Conservation (phyloP, 2,888 invertebrate species). For the Ophion ellenae region DNA sequence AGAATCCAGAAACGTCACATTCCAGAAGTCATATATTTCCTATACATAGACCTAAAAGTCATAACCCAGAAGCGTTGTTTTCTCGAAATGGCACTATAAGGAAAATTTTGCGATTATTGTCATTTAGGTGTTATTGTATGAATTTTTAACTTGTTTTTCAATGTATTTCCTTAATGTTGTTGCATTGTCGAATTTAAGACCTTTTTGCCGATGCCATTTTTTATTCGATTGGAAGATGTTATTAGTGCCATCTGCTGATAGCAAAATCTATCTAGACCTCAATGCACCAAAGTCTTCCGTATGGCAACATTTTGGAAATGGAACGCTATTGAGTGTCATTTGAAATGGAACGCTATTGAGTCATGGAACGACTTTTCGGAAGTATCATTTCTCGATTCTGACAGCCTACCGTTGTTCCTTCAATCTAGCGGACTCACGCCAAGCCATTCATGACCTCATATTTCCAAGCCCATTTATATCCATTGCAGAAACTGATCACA, state of each 20-base stretch:
- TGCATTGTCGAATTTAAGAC: too few relatives aligned
- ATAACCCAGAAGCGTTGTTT: too few relatives aligned
- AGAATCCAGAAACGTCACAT: not conserved
- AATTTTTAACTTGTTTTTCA: too few relatives aligned
- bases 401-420: not conserved
- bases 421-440: constrained; percentile 35
- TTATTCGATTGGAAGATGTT: not conserved
- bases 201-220: not conserved
- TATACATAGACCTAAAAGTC: too few relatives aligned
- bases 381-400: not conserved
- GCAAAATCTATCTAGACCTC: not conserved
- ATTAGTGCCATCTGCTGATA: not conserved
- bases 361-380: not conserved
- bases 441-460: constrained; percentile 42
- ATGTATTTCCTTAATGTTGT: too few relatives aligned
- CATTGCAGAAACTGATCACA: constrained; percentile 5
- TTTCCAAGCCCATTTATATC: constrained; percentile 10
- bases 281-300: not conserved
- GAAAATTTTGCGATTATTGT: too few relatives aligned
- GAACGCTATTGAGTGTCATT: too few relatives aligned
- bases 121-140: too few relatives aligned
- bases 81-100: too few relatives aligned
- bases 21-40: not conserved
- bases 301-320: not conserved
- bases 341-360: too few relatives aligned